Percentiles rank a stretch among this genome's conserved stretches.
phyloP scores from a whole-genome alignment of 2,797 vertebrate species.

The Denticeps clupeoides region DNA sequence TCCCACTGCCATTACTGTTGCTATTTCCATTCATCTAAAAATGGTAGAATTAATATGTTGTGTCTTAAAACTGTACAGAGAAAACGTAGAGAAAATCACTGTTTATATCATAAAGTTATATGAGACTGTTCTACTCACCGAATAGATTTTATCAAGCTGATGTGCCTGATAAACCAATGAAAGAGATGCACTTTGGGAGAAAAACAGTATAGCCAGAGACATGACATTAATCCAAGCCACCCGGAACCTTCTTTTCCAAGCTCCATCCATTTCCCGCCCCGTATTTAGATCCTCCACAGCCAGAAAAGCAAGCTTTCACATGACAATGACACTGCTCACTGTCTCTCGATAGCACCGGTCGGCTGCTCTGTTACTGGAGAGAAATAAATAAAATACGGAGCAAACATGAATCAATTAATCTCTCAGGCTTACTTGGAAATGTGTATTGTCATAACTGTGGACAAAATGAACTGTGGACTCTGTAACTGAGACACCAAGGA shows the following conservation, averaged over 20 bases:
- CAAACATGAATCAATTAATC: neutral
- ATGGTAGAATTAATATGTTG: no score
- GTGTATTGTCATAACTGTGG: no score
- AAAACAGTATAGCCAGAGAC: neutral
- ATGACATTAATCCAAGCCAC: neutral
- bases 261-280: constrained; percentile 8
- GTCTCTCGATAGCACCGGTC: no score
- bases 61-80: no score
- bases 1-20: no score
- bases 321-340: no score
- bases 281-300: no score
- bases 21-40: no score
- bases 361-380: no score
- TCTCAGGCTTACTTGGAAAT: neutral
- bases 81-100: no score
- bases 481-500: constrained; percentile 5
- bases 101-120: no score
- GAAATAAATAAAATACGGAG: neutral
- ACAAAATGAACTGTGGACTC: constrained; percentile 22
- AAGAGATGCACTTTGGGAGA: constrained; percentile 5
- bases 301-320: no score
- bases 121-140: neutral
- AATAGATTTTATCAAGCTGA: constrained; percentile 1
- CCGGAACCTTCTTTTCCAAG: neutral
- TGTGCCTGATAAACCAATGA: constrained; percentile 6